Conservation (phyloP, 2,888 invertebrate species). For the Oegoconia quadripuncta region DNA sequence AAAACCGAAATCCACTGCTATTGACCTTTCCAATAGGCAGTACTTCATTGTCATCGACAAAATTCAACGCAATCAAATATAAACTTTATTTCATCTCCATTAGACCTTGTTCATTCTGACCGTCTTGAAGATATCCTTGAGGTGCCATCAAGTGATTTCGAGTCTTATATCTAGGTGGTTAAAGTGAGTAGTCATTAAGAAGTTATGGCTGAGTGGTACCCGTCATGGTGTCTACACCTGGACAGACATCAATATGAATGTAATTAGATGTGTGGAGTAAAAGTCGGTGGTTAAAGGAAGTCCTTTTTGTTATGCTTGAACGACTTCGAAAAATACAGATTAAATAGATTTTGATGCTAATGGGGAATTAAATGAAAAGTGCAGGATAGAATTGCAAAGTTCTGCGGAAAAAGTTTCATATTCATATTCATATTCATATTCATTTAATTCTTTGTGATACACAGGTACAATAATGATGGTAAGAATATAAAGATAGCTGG, state of each 20-base stretch:
- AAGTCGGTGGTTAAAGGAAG: too few relatives aligned
- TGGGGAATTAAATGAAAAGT: too few relatives aligned
- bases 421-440: too few relatives aligned
- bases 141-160: constrained; percentile 12
- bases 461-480: too few relatives aligned
- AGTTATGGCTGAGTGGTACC: constrained; percentile 57
- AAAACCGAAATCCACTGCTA: constrained; percentile 68
- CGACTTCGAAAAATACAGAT: too few relatives aligned
- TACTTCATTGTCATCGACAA: constrained; percentile 44
- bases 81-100: constrained; percentile 40
- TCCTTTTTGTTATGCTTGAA: too few relatives aligned
- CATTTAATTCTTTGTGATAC: too few relatives aligned
- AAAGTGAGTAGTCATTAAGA: not conserved
- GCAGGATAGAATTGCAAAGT: too few relatives aligned
- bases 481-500: too few relatives aligned
- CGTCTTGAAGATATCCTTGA: constrained; percentile 46
- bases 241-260: constrained; percentile 67
- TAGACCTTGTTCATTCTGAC: constrained; percentile 50
- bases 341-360: too few relatives aligned
- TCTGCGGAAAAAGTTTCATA: too few relatives aligned
- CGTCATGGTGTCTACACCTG: constrained; percentile 65
- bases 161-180: constrained; percentile 17
- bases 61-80: constrained; percentile 36
- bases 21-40: constrained; percentile 56
- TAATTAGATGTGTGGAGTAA: too few relatives aligned